Base-by-base conservation (phyloP, 23 tunicate genomes). In the Styela clava region DNA sequence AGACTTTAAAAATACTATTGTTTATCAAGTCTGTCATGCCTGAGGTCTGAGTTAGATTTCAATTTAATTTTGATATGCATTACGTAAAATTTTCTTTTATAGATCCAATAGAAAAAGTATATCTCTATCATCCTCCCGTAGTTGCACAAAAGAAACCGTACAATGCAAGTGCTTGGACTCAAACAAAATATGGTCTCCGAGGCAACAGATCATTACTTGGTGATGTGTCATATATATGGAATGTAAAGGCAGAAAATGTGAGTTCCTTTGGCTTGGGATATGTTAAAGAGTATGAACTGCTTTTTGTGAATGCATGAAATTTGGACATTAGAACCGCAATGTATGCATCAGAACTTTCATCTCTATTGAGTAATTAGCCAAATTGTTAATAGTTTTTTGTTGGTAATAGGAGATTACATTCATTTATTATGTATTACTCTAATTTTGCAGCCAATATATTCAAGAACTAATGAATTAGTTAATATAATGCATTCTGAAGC, bases 21-120 rank as follows among this genome's bases (percentile, higher is more conserved):
- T n/a, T n/a, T n/a, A n/a, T n/a, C n/a, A n/a, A n/a, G n/a, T n/a
- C n/a, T n/a, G n/a, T n/a, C n/a, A n/a, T n/a, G n/a, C n/a, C n/a
- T n/a, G n/a, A n/a, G n/a, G n/a, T n/a, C n/a, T n/a, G n/a, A n/a
- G n/a, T n/a, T n/a, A n/a, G n/a, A n/a, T n/a, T n/a, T n/a, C n/a
- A n/a, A n/a, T n/a, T n/a, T n/a, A n/a, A n/a, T n/a, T n/a, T n/a
- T n/a, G n/a, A n/a, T n/a, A n/a, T n/a, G n/a, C n/a, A n/a, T n/a
- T n/a, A n/a, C n/a, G n/a, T n/a, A n/a, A n/a, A n/a, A n/a, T n/a
- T n/a, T n/a, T n/a, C n/a, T 44, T 44, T 44, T 63, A 20, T 69
- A 91, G 97, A 91, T 83, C 91, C 91, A 22, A 86, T 91, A 30
- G 82, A 83, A 61, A 29, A 79, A 30, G 83, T 91, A 26, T 64